Conservation (phyloP, 2,797 vertebrate genomes). For the Limosa lapponica region DNA sequence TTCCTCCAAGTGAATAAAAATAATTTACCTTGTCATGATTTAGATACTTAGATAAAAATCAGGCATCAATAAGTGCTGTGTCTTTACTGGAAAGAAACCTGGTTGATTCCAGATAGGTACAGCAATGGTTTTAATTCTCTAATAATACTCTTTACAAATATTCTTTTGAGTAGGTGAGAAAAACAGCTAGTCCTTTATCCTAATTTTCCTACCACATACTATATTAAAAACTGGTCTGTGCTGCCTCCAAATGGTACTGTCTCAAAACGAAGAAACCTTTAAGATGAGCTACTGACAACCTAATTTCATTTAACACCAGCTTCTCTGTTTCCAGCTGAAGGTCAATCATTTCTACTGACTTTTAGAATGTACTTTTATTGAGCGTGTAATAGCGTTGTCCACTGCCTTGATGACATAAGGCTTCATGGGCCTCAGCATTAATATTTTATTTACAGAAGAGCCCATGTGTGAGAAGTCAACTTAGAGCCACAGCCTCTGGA, state of each 20-base stretch:
- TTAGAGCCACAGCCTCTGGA: not conserved
- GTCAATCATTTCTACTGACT: not conserved
- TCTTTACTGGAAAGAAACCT: not conserved
- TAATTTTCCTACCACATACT: not conserved
- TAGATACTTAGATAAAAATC: not conserved
- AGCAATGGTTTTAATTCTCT: not conserved
- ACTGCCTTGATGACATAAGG: not conserved
- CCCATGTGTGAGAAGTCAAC: not conserved
- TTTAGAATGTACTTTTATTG: not conserved
- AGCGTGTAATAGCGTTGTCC: not conserved
- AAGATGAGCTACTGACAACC: not conserved
- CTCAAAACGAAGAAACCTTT: not conserved
- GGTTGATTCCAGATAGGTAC: not conserved
- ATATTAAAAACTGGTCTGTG: not conserved
- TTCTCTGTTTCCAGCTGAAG: not conserved
- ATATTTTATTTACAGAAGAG: not conserved
- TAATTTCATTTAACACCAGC: not conserved
- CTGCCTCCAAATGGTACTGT: not conserved
- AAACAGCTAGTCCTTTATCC: not conserved
- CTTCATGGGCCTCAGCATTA: not conserved
- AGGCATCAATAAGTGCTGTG: not conserved
- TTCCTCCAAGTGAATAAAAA: not conserved
- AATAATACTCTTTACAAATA: not conserved
- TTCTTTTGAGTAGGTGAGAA: not conserved
- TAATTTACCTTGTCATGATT: not conserved